A percentile compares a stretch with the other conserved stretches of the same genome.
Conservation (phyloP, 2,888 invertebrate genomes). For the Sinotaia quadrata region DNA sequence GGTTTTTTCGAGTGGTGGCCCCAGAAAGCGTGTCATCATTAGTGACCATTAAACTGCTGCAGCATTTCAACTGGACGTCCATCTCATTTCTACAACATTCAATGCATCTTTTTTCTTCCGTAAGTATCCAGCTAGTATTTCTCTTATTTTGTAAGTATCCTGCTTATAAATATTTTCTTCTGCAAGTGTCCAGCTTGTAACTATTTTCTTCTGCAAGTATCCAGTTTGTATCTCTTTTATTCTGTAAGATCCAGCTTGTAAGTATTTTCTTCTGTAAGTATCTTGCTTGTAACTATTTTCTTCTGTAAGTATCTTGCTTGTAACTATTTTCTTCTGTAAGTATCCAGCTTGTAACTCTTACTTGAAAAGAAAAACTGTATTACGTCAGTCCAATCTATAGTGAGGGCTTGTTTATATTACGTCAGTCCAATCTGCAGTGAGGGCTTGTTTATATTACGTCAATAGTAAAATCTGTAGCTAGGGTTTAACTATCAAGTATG, state of each 20-base stretch:
- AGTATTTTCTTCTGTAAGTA: neutral
- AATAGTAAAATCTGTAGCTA: too few relatives aligned
- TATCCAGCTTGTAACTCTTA: neutral
- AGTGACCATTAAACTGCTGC: conserved; percentile 92
- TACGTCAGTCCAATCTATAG: too few relatives aligned
- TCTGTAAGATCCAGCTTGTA: too few relatives aligned
- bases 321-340: neutral
- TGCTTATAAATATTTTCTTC: neutral
- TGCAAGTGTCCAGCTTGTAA: neutral
- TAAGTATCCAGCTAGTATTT: conserved; percentile 68
- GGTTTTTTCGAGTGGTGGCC: conserved; percentile 96
- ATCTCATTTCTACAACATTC: conserved; percentile 97
- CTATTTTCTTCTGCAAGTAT: neutral
- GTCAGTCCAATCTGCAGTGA: too few relatives aligned
- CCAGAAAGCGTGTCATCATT: conserved; percentile 98
- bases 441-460: too few relatives aligned
- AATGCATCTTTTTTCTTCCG: conserved; percentile 95
- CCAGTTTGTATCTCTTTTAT: too few relatives aligned
- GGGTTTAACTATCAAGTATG: too few relatives aligned
- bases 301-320: neutral
- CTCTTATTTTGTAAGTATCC: neutral
- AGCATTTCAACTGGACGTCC: conserved; percentile 95
- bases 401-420: too few relatives aligned
- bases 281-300: neutral
- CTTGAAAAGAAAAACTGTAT: too few relatives aligned